A percentile compares a stretch with the other conserved stretches of the same genome.
phyloP scores from a whole-genome alignment of 2,113 vertebrate genomes.

The Hystrix brachyura region DNA sequence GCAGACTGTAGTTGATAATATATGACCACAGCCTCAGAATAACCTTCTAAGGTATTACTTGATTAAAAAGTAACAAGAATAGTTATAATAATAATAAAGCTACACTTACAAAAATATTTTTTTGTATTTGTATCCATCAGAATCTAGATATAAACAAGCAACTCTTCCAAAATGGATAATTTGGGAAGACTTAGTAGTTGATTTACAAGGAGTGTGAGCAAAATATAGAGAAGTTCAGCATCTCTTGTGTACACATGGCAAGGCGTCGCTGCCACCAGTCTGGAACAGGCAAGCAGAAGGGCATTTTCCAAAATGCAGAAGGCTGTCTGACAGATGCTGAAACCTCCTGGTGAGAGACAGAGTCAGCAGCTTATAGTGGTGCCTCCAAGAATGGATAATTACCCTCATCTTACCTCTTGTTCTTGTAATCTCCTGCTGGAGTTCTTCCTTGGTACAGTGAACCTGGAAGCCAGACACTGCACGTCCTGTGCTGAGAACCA shows the following conservation, averaged over 20 bases:
- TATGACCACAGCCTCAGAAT: not conserved
- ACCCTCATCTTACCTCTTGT: not conserved
- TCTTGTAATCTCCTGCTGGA: not conserved
- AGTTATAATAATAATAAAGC: not conserved
- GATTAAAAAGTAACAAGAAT: not conserved
- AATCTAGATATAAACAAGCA: not conserved
- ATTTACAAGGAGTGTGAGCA: not conserved
- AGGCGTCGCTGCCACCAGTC: fast-evolving
- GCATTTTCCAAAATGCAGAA: not conserved
- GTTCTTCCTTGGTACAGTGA: not conserved
- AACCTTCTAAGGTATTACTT: not conserved
- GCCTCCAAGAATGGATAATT: not conserved
- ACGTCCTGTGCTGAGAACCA: not conserved
- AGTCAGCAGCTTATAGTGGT: not conserved
- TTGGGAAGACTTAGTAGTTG: not conserved
- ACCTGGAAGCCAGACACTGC: not conserved
- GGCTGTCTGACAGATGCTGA: not conserved
- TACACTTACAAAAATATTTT: not conserved
- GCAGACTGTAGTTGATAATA: not conserved
- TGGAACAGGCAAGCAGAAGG: not conserved
- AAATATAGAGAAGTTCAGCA: not conserved
- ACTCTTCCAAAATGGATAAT: not conserved
- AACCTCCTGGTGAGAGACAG: not conserved
- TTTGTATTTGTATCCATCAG: not conserved
- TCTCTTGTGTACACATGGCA: not conserved